Conservation (phyloP, 2,113 vertebrate species). For the Cettia cetti region DNA sequence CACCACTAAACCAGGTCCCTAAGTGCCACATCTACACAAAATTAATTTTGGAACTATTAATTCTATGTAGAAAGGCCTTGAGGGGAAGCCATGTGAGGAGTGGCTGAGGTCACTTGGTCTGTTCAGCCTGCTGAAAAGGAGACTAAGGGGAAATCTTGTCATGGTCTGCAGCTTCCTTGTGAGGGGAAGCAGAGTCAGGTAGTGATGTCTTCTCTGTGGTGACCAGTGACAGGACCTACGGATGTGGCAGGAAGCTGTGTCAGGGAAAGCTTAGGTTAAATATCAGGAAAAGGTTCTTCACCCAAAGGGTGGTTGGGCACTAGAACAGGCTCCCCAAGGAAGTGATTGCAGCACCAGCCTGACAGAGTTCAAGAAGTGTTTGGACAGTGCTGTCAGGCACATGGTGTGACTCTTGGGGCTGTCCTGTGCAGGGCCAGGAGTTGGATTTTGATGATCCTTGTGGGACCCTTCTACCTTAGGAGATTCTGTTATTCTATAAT, state of each 20-base stretch:
- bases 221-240: background rate
- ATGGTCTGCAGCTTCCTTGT: background rate
- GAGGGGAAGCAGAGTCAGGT: background rate
- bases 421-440: background rate
- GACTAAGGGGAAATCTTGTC: background rate
- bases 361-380: background rate
- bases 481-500: background rate
- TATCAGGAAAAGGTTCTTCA: background rate
- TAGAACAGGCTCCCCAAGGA: background rate
- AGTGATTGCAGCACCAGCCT: background rate
- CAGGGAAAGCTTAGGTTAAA: background rate
- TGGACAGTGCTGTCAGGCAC: background rate
- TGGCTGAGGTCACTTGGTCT: background rate
- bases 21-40: background rate
- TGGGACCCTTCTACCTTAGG: background rate
- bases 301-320: background rate
- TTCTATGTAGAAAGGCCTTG: background rate
- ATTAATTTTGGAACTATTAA: background rate
- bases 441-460: background rate
- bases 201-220: background rate
- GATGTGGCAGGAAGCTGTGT: background rate
- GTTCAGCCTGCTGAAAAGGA: background rate
- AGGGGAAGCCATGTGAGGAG: rapidly evolving
- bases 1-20: background rate
- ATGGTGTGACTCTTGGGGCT: background rate